Percentiles rank a stretch among this genome's conserved stretches.
phyloP scores from a whole-genome alignment of 2,113 vertebrate genomes.

The Camelus bactrianus region DNA sequence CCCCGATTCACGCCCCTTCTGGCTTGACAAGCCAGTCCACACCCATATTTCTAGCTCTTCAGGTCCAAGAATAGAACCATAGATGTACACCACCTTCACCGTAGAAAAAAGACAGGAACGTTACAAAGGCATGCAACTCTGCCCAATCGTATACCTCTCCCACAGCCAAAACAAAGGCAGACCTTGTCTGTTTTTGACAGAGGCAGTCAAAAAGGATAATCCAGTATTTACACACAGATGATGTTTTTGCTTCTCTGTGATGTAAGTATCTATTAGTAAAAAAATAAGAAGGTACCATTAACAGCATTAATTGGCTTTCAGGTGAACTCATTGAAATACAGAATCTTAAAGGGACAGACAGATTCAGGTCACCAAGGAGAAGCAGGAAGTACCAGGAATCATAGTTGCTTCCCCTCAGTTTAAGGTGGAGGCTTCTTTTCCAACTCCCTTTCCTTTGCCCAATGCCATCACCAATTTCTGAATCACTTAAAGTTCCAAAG shows the following conservation, averaged over 20 bases:
- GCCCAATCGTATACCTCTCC: neutral
- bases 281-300: neutral
- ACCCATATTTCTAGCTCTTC: neutral
- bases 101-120: neutral
- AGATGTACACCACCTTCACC: neutral
- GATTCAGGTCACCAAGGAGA: neutral
- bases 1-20: neutral
- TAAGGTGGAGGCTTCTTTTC: neutral
- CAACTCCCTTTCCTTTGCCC: neutral
- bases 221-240: neutral
- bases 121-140: neutral
- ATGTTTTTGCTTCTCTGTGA: neutral
- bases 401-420: neutral
- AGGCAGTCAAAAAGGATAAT: neutral
- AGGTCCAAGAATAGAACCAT: slow-evolving; percentile 20
- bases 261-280: neutral
- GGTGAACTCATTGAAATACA: neutral
- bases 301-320: neutral
- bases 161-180: neutral
- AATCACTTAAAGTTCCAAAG: neutral
- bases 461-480: neutral
- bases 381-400: neutral
- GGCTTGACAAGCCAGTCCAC: neutral
- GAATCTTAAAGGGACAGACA: neutral
- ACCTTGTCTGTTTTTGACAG: neutral